phyloP scores from a whole-genome alignment of 2,888 invertebrate species.

The Acronicta aceris region DNA sequence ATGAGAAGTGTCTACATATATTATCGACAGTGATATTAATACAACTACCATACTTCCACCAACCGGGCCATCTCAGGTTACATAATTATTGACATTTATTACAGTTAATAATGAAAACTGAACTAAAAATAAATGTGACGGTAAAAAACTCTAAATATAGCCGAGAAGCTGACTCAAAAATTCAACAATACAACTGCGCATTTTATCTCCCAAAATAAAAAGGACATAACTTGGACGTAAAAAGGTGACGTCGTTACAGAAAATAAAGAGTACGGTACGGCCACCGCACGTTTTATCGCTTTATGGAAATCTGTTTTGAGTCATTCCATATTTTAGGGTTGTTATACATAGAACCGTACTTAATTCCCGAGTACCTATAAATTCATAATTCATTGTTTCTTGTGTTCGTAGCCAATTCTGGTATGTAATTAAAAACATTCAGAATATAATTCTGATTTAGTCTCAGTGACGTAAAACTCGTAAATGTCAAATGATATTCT shows the following conservation, averaged over 20 bases:
- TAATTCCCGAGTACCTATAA: not conserved
- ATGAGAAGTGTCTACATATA: no score
- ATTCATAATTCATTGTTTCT: not conserved
- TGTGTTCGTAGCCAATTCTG: no score
- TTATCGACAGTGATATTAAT: no score
- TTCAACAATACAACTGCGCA: constrained; percentile 26
- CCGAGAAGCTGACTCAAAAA: constrained; percentile 24
- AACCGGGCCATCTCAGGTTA: no score
- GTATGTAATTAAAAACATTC: no score
- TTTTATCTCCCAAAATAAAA: constrained; percentile 44
- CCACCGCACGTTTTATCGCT: constrained; percentile 37
- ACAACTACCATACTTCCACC: no score
- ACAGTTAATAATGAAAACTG: no score
- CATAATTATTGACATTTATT: no score
- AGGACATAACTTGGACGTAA: constrained; percentile 41
- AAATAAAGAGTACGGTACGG: constrained; percentile 33
- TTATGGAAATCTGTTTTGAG: constrained; percentile 38
- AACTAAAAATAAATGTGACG: not conserved
- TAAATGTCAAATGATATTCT: no score
- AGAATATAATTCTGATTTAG: no score
- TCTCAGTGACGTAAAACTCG: no score
- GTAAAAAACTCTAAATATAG: constrained; percentile 15
- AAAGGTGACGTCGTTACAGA: constrained; percentile 37
- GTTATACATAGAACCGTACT: not conserved
- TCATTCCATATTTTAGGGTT: constrained; percentile 18